phyloP scores from a whole-genome alignment of 2,888 invertebrate genomes.

The Antheraea yamamai region DNA sequence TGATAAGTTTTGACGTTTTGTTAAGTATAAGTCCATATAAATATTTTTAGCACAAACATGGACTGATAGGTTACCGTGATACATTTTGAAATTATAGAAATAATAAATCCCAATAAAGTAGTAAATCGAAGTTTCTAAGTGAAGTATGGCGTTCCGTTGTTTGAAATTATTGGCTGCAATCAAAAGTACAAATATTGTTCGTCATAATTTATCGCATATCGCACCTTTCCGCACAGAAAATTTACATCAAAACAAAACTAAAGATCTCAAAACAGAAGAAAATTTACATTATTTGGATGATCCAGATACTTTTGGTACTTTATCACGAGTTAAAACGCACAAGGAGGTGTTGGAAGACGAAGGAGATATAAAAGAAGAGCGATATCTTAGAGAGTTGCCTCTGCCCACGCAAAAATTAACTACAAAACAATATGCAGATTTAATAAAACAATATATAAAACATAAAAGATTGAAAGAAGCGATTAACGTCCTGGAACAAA shows the following conservation, averaged over 20 bases:
- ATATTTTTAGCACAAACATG: too few relatives aligned
- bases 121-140: conserved; percentile 1
- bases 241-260: conserved; percentile 40
- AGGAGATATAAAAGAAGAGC: conserved; percentile 84
- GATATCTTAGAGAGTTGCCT: conserved; percentile 78
- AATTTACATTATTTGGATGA: conserved; percentile 66
- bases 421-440: conserved; percentile 85
- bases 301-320: conserved; percentile 83
- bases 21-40: too few relatives aligned
- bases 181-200: conserved; percentile 37
- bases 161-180: conserved; percentile 47
- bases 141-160: conserved; percentile 56
- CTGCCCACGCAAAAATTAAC: conserved; percentile 76
- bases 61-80: too few relatives aligned
- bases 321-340: conserved; percentile 47
- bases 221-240: conserved; percentile 33
- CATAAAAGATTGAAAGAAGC: conserved; percentile 88
- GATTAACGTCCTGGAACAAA: conserved; percentile 88
- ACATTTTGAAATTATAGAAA: not conserved
- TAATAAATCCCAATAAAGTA: not conserved
- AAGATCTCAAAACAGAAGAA: conserved; percentile 58
- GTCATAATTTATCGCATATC: conserved; percentile 43
- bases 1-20: too few relatives aligned
- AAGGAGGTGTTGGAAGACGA: conserved; percentile 67
- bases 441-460: conserved; percentile 86